These are phyloP conservation scores for Glomeris maerens DNA, from an alignment of 1,140 invertebrate genomes.

Conservation along the genomic window DNA sequence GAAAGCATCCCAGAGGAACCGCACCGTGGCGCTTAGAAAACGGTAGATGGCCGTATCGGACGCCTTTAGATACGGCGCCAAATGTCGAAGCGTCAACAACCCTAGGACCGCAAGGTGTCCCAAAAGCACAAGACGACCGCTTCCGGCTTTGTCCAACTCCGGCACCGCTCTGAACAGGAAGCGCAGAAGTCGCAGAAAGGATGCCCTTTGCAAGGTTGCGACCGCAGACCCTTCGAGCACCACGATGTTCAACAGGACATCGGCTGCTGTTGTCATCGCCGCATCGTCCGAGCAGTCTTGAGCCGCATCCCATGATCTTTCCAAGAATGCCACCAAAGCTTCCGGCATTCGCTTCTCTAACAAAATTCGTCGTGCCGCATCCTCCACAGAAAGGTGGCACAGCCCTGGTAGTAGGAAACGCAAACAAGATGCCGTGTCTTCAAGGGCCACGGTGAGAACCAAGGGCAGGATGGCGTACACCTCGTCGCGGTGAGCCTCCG, in stretches of 20 bases:
- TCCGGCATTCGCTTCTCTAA: constrained; percentile 40
- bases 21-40: constrained; percentile 35
- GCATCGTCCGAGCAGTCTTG: constrained; percentile 21
- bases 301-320: background rate
- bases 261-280: constrained; percentile 73
- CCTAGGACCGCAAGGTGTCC: constrained; percentile 71
- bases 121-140: constrained; percentile 65
- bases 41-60: constrained; percentile 18
- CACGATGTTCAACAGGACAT: constrained; percentile 81
- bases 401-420: constrained; percentile 67
- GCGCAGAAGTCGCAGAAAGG: constrained; percentile 60
- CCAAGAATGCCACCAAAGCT: constrained; percentile 23
- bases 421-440: constrained; percentile 47
- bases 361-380: constrained; percentile 63
- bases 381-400: constrained; percentile 79
- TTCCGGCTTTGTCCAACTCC: constrained; percentile 61
- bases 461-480: constrained; percentile 45
- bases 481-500: constrained; percentile 67
- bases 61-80: constrained; percentile 37
- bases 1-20: constrained; percentile 84
- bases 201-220: constrained; percentile 42
- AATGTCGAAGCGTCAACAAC: constrained; percentile 65
- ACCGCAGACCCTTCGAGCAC: constrained; percentile 70
- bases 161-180: constrained; percentile 77
- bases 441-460: constrained; percentile 22